phyloP scores from a whole-genome alignment of 2,113 vertebrate genomes.

The Mastomys coucha region DNA sequence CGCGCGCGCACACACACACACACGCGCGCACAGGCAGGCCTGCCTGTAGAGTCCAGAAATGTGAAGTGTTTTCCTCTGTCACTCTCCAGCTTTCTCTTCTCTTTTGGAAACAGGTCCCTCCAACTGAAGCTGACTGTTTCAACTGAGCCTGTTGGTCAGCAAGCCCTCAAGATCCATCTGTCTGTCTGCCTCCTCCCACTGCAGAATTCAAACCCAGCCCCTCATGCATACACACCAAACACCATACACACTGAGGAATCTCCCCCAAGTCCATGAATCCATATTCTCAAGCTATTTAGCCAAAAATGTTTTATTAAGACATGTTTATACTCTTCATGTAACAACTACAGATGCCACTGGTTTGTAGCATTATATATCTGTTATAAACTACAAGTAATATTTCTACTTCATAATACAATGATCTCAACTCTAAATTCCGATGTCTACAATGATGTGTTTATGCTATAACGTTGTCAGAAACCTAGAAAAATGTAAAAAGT shows the following conservation, averaged over 20 bases:
- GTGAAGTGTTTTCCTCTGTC: no score
- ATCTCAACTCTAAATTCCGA: constrained; percentile 63
- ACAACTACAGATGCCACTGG: constrained; percentile 49
- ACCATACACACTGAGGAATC: no score
- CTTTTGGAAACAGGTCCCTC: not conserved
- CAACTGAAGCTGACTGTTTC: not conserved
- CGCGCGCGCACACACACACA: no score
- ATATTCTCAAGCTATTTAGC: not conserved
- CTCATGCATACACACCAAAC: not conserved
- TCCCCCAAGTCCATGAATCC: not conserved
- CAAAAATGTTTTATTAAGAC: constrained; percentile 7
- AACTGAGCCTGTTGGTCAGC: not conserved
- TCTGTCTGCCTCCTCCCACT: not conserved
- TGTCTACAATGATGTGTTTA: constrained; percentile 46
- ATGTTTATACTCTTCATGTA: not conserved
- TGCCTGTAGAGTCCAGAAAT: not conserved
- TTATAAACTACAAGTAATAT: constrained; percentile 24
- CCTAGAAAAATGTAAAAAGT: constrained; percentile 32
- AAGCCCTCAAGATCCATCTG: not conserved
- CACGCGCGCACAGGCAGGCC: no score
- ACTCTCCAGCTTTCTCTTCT: not conserved
- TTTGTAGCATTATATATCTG: constrained; percentile 60
- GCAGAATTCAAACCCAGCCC: not conserved
- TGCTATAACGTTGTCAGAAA: constrained; percentile 62
- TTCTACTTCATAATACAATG: constrained; percentile 68